Conservation (phyloP, 2,888 invertebrate species). For the Cryptops parisi region DNA sequence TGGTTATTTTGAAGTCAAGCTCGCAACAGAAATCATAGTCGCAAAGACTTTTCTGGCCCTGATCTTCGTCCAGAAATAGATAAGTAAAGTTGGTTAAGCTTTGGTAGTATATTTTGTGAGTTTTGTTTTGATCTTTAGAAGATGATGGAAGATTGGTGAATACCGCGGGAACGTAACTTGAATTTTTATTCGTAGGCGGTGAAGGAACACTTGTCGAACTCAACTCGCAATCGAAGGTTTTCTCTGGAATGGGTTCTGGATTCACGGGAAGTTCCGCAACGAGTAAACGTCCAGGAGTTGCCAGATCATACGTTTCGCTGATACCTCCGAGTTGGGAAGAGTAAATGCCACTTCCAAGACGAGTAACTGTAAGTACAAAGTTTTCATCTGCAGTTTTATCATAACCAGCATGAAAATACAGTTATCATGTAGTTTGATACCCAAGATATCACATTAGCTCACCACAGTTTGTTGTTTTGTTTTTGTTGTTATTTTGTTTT, state of each 20-base stretch:
- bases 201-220: background rate
- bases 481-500: too few relatives aligned
- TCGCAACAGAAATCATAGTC: conserved; percentile 22
- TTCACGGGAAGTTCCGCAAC: conserved; percentile 21
- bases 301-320: conserved; percentile 23
- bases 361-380: background rate
- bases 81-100: background rate
- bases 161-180: background rate
- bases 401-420: too few relatives aligned
- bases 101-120: conserved; percentile 2
- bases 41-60: conserved; percentile 18
- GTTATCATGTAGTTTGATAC: too few relatives aligned
- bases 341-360: conserved; percentile 60
- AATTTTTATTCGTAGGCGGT: background rate
- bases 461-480: too few relatives aligned
- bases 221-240: background rate
- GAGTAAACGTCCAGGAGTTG: conserved; percentile 23
- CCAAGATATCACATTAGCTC: too few relatives aligned
- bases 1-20: conserved; percentile 16
- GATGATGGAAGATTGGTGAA: conserved; percentile 3
- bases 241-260: background rate
- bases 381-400: background rate
- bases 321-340: conserved; percentile 39
- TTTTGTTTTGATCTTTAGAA: too few relatives aligned
- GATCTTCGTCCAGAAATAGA: conserved; percentile 11